A percentile compares a stretch with the other conserved stretches of the same genome.
phyloP scores from a whole-genome alignment of 2,797 vertebrate genomes.

The Denticeps clupeoides region DNA sequence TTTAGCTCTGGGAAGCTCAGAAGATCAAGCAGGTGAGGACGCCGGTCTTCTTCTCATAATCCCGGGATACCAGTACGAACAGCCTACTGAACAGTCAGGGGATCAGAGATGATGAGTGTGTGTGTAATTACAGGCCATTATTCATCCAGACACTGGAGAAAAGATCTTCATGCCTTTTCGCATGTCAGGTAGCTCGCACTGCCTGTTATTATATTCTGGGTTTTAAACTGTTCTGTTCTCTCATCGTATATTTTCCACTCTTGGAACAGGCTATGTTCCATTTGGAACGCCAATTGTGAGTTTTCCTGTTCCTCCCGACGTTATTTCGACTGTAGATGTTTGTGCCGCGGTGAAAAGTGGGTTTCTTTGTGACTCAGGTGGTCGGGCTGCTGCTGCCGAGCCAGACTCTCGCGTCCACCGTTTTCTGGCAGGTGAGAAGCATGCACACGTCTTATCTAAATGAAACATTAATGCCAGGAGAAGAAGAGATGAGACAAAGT shows the following conservation, averaged over 20 bases:
- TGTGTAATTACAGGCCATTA: slow-evolving; percentile 76
- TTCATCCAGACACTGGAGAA: slow-evolving; percentile 92
- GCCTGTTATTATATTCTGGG: background rate
- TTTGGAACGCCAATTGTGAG: slow-evolving; percentile 98
- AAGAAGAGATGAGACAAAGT: too few species aligned
- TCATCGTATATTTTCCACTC: slow-evolving; percentile 21
- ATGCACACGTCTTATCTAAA: background rate
- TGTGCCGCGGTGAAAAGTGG: background rate
- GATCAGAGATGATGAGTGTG: too few species aligned
- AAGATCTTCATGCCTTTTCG: slow-evolving; percentile 98
- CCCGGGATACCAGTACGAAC: too few species aligned
- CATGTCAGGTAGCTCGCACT: slow-evolving; percentile 81
- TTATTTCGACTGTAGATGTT: background rate
- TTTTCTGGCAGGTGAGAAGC: slow-evolving; percentile 76
- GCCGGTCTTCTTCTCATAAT: background rate
- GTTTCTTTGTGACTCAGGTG: slow-evolving; percentile 54
- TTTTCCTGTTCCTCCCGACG: slow-evolving; percentile 32
- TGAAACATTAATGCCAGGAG: too few species aligned
- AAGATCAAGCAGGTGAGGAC: slow-evolving; percentile 92
- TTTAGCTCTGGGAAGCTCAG: slow-evolving; percentile 92
- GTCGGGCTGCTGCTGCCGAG: slow-evolving; percentile 78
- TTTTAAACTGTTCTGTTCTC: background rate
- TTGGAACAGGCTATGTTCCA: slow-evolving; percentile 83
- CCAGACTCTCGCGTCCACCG: slow-evolving; percentile 74
- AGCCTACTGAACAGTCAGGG: too few species aligned